phyloP scores from a whole-genome alignment of 2,888 invertebrate species.

The Lacanobia wlatinum region DNA sequence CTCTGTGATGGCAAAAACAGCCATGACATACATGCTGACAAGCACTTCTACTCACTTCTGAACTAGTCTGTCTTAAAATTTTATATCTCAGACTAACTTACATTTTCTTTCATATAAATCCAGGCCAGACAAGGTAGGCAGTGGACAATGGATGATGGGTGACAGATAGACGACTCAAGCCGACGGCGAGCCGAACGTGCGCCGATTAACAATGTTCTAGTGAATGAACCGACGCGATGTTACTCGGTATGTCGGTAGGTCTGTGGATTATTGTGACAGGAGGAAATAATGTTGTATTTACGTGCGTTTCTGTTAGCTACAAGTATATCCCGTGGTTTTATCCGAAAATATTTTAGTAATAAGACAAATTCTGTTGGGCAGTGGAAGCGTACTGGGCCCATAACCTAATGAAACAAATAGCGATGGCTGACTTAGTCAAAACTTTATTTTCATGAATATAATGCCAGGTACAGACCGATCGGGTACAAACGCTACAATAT shows the following conservation, averaged over 20 bases:
- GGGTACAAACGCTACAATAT: no score
- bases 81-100: not conserved
- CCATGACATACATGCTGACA: no score
- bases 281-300: slow-evolving; percentile 7
- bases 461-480: no score
- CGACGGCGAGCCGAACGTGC: slow-evolving; percentile 44
- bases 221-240: slow-evolving; percentile 41
- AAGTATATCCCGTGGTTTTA: not conserved
- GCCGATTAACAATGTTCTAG: slow-evolving; percentile 34
- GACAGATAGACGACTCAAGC: slow-evolving; percentile 45
- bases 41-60: not conserved
- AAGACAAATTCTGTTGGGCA: slow-evolving; percentile 86
- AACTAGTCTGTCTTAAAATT: not conserved
- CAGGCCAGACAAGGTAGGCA: slow-evolving; percentile 19
- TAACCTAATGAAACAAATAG: slow-evolving; percentile 86
- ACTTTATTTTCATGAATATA: no score
- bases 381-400: slow-evolving; percentile 96
- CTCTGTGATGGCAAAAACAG: no score
- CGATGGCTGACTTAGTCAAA: no score
- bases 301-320: not conserved
- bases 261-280: slow-evolving; percentile 24
- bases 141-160: slow-evolving; percentile 43
- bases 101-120: slow-evolving; percentile 24
- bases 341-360: not conserved
- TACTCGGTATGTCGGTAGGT: slow-evolving; percentile 18